phyloP scores from a whole-genome alignment of 2,113 vertebrate genomes.

The Pardalotus punctatus region DNA sequence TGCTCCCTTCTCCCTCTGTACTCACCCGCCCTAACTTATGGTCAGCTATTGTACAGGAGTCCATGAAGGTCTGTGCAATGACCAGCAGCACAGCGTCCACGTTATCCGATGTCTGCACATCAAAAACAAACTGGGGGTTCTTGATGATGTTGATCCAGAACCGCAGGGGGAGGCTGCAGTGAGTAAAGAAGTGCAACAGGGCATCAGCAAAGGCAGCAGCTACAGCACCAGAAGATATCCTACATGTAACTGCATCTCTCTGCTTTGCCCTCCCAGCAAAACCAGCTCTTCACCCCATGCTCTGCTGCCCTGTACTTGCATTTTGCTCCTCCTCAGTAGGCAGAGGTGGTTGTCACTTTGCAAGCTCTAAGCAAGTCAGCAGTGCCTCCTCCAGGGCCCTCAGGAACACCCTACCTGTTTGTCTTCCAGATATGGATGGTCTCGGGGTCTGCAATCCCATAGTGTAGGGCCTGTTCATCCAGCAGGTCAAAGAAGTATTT shows the following conservation, averaged over 20 bases:
- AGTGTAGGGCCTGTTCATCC: constrained; percentile 90
- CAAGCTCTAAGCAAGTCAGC: neutral
- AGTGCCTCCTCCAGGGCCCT: neutral
- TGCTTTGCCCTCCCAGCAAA: neutral
- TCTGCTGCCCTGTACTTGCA: neutral
- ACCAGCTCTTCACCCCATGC: neutral
- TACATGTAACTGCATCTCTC: neutral
- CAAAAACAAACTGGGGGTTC: constrained; percentile 97
- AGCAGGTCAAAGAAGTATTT: constrained; percentile 98
- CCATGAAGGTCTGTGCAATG: constrained; percentile 98
- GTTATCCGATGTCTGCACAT: constrained; percentile 93
- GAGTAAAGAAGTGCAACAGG: neutral
- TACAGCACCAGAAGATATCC: neutral
- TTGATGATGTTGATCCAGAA: constrained; percentile 99
- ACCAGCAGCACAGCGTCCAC: constrained; percentile 94
- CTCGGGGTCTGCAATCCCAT: constrained; percentile 89
- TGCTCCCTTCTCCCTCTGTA: neutral
- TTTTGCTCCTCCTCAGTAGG: neutral
- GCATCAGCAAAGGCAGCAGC: neutral
- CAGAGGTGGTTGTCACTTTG: neutral
- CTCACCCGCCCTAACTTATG: constrained; percentile 97
- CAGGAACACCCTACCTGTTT: constrained; percentile 81
- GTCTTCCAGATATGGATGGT: constrained; percentile 99
- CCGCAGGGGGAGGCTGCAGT: constrained; percentile 87
- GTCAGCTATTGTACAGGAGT: constrained; percentile 95